These are phyloP conservation scores for Mus musculus DNA, from an alignment of 2,113 vertebrate genomes.

Conservation along the genomic window DNA sequence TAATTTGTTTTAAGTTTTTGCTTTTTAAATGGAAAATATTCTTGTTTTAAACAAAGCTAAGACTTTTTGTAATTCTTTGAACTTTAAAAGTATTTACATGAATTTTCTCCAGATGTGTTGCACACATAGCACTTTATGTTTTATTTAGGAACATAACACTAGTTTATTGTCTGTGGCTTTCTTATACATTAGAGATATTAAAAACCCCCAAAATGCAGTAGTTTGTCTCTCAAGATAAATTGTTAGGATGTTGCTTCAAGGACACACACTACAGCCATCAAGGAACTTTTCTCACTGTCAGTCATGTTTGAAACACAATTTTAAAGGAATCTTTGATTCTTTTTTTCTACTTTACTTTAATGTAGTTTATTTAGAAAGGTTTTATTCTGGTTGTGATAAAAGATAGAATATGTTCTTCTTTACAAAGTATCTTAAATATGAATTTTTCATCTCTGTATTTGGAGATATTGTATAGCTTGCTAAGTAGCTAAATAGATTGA, in stretches of 20 bases:
- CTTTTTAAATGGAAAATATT: not conserved
- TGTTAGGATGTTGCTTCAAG: not conserved
- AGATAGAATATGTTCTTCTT: not conserved
- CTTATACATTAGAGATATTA: not conserved
- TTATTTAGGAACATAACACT: not conserved
- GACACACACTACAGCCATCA: not conserved
- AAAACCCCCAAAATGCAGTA: not conserved
- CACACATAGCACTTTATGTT: not conserved
- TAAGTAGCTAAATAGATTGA: not conserved
- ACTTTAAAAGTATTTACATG: not conserved
- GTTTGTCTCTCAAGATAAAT: not conserved
- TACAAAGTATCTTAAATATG: not conserved
- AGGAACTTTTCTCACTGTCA: not conserved
- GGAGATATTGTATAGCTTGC: not conserved
- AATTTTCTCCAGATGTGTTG: not conserved
- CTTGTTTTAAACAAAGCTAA: not conserved
- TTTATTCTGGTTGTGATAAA: not conserved
- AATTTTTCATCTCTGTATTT: conserved; percentile 8
- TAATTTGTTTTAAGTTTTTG: not conserved
- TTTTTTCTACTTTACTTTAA: not conserved
- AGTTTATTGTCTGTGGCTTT: conserved; percentile 16
- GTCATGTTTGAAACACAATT: conserved; percentile 11
- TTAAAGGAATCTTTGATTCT: not conserved
- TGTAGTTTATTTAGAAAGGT: not conserved
- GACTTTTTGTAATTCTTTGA: not conserved